These are phyloP conservation scores for Nymphicus hollandicus DNA, from an alignment of 2,113 vertebrate genomes.

Conservation along the genomic window DNA sequence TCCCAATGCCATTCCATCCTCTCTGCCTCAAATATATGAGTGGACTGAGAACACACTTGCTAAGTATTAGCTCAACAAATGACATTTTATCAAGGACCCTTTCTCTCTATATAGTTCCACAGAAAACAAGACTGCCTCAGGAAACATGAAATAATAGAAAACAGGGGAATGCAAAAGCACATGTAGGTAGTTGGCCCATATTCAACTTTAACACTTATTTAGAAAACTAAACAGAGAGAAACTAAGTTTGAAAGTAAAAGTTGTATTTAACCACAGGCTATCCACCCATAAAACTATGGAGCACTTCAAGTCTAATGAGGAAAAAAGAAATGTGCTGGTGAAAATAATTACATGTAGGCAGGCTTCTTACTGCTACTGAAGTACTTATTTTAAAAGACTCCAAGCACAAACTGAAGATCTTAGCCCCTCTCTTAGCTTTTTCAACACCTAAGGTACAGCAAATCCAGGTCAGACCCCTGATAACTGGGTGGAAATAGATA, in stretches of 20 bases:
- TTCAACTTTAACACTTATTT: not conserved
- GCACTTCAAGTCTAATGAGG: not conserved
- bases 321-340: not conserved
- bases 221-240: not conserved
- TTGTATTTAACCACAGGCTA: not conserved
- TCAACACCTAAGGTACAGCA: not conserved
- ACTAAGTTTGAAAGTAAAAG: not conserved
- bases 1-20: not conserved
- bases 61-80: not conserved
- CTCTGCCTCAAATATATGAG: not conserved
- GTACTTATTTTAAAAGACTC: not conserved
- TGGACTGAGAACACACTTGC: not conserved
- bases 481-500: not conserved
- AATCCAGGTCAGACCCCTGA: not conserved
- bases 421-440: not conserved
- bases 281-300: not conserved
- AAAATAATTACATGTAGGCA: not conserved
- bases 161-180: not conserved
- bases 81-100: not conserved
- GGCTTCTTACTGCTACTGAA: not conserved
- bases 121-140: not conserved
- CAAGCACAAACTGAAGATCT: not conserved
- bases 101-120: not conserved
- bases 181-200: not conserved
- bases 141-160: not conserved